Percentiles rank a stretch among this genome's conserved stretches.
Evolutionary conservation across 1,140 invertebrate genomes (phyloP).

Genomic region (Semibalanus balanoides): DNA sequence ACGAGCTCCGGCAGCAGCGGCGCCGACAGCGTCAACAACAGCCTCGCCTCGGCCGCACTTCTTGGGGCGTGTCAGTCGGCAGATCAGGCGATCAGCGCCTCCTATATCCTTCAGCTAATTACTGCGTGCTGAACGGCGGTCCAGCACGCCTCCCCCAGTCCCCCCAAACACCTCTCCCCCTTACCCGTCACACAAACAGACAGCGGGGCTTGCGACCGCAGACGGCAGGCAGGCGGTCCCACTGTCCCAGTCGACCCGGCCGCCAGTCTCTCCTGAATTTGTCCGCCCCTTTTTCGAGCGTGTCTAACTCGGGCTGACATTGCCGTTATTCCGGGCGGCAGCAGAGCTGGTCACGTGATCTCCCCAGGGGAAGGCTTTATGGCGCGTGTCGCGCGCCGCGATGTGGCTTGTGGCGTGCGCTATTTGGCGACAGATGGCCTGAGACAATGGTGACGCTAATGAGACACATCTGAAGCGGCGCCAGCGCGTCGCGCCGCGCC

Average conservation of each 20-base stretch:
- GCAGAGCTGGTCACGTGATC: neutral
- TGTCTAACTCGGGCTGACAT: constrained; percentile 6
- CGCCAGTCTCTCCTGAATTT: neutral
- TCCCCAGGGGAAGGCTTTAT: neutral
- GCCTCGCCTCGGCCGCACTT: neutral
- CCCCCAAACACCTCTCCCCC: constrained; percentile 8
- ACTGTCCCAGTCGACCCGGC: no score
- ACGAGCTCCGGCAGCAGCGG: neutral
- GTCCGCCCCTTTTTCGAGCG: constrained; percentile 1
- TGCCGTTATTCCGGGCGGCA: neutral
- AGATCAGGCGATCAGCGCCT: constrained; percentile 1
- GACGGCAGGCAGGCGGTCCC: no score
- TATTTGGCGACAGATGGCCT: constrained; percentile 5
- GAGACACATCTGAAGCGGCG: neutral
- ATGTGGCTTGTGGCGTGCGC: neutral
- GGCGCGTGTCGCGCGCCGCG: neutral
- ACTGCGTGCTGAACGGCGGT: constrained; percentile 6
- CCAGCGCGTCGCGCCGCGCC: neutral
- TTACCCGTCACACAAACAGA: no score
- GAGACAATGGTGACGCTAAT: neutral
- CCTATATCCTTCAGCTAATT: constrained; percentile 7
- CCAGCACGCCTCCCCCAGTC: constrained; percentile 6
- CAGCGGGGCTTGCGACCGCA: no score
- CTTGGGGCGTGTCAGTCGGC: no score
- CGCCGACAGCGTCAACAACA: neutral